phyloP scores from a whole-genome alignment of 2,888 invertebrate species.

The Limenitis camilla region DNA sequence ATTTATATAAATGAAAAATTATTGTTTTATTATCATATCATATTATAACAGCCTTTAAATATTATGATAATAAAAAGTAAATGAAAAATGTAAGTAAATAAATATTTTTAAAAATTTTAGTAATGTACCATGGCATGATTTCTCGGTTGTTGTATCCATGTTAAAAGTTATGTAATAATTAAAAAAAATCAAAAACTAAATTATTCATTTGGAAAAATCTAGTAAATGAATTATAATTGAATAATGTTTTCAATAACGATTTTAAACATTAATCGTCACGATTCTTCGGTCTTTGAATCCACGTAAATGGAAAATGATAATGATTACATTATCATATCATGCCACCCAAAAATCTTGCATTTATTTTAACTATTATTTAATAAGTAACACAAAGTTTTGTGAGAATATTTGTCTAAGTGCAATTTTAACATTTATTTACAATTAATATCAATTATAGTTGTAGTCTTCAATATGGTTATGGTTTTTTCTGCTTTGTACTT shows the following conservation, averaged over 20 bases:
- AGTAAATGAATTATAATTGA: neutral
- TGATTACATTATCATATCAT: conserved; percentile 31
- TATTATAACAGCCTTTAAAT: too few relatives aligned
- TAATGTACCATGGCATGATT: too few relatives aligned
- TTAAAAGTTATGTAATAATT: too few relatives aligned
- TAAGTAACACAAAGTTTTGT: conserved; percentile 45
- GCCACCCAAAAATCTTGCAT: conserved; percentile 70
- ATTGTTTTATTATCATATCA: too few relatives aligned
- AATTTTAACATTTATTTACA: conserved; percentile 44
- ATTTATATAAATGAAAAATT: too few relatives aligned
- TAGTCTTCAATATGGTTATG: conserved; percentile 41
- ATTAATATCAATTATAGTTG: conserved; percentile 34
- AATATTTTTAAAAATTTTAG: too few relatives aligned
- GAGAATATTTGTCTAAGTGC: conserved; percentile 58
- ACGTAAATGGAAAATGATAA: conserved; percentile 8
- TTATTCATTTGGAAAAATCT: too few relatives aligned
- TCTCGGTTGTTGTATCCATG: too few relatives aligned
- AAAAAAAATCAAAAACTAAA: too few relatives aligned
- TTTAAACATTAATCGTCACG: neutral
- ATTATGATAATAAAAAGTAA: too few relatives aligned
- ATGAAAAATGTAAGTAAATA: too few relatives aligned
- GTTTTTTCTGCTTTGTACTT: conserved; percentile 35
- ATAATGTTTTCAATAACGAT: neutral
- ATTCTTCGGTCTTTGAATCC: conserved; percentile 19
- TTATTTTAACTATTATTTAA: conserved; percentile 50